These are phyloP conservation scores for Bellardia pandia DNA, from an alignment of 2,888 invertebrate species.

Conservation along the genomic window DNA sequence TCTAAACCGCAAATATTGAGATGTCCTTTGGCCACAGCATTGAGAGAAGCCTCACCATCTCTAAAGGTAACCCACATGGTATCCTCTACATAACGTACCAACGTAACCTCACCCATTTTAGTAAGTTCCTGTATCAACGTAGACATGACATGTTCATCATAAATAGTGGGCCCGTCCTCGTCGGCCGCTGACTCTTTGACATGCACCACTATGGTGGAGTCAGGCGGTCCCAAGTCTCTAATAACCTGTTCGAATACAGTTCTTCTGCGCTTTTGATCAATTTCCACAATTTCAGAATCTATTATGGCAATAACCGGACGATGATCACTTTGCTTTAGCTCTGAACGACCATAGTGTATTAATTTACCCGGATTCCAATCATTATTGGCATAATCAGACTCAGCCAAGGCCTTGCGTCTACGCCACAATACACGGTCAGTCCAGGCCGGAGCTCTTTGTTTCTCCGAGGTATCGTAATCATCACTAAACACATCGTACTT, in stretches of 20 bases:
- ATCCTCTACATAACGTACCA: slow-evolving; percentile 95
- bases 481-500: slow-evolving; percentile 99
- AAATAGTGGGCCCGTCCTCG: slow-evolving; percentile 86
- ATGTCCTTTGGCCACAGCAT: slow-evolving; percentile 86
- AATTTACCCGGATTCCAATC: slow-evolving; percentile 92
- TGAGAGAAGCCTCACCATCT: slow-evolving; percentile 94
- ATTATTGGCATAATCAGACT: slow-evolving; percentile 86
- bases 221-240: slow-evolving; percentile 95
- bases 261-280: slow-evolving; percentile 91
- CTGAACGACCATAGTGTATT: slow-evolving; percentile 94
- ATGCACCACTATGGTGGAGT: slow-evolving; percentile 94
- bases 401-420: slow-evolving; percentile 89
- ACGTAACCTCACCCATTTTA: slow-evolving; percentile 94
- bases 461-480: slow-evolving; percentile 99
- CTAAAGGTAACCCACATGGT: slow-evolving; percentile 96
- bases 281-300: slow-evolving; percentile 93
- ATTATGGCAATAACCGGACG: slow-evolving; percentile 97
- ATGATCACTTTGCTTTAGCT: slow-evolving; percentile 98
- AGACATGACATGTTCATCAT: slow-evolving; percentile 92
- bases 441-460: slow-evolving; percentile 98
- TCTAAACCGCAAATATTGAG: slow-evolving; percentile 88
- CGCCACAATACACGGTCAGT: slow-evolving; percentile 99
- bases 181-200: slow-evolving; percentile 85
- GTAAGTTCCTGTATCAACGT: slow-evolving; percentile 92
- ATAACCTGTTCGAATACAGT: slow-evolving; percentile 93